These are phyloP conservation scores for Helogale parvula DNA, from an alignment of 2,113 vertebrate species.

Conservation along the genomic window DNA sequence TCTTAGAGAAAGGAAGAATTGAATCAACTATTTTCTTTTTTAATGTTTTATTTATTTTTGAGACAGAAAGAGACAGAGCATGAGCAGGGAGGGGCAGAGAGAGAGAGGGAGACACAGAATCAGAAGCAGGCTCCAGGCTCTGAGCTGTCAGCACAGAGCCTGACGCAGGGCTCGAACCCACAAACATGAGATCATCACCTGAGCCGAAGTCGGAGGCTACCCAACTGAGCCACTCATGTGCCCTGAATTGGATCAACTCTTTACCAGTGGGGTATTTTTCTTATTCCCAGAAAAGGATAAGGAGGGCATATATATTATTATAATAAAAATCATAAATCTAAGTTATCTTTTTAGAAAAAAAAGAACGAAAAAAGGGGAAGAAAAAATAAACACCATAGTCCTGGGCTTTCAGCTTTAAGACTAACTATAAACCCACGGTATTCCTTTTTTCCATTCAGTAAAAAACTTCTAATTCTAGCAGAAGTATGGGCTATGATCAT, in stretches of 20 bases:
- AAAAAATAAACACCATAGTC: neutral
- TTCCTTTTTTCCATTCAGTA: constrained; percentile 47
- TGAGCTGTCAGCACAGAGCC: too few relatives aligned
- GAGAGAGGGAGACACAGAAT: too few relatives aligned
- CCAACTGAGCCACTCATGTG: too few relatives aligned
- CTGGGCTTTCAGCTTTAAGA: neutral
- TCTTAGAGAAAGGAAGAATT: neutral
- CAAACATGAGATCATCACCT: too few relatives aligned
- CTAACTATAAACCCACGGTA: constrained; percentile 58
- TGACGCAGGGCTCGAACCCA: too few relatives aligned
- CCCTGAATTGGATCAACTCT: neutral
- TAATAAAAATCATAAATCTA: constrained; percentile 14
- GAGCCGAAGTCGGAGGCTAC: too few relatives aligned
- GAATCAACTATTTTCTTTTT: neutral
- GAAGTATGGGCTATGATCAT: neutral
- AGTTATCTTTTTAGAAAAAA: neutral
- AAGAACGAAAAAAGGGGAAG: neutral
- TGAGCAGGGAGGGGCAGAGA: too few relatives aligned
- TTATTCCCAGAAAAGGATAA: neutral
- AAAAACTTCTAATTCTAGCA: constrained; percentile 64
- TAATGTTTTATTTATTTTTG: too few relatives aligned
- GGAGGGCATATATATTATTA: neutral
- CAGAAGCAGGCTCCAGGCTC: too few relatives aligned
- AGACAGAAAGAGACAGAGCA: too few relatives aligned
- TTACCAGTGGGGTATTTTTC: neutral